Base-by-base conservation (phyloP, 2,888 invertebrate species). In the Andrena haemorrhoa region DNA sequence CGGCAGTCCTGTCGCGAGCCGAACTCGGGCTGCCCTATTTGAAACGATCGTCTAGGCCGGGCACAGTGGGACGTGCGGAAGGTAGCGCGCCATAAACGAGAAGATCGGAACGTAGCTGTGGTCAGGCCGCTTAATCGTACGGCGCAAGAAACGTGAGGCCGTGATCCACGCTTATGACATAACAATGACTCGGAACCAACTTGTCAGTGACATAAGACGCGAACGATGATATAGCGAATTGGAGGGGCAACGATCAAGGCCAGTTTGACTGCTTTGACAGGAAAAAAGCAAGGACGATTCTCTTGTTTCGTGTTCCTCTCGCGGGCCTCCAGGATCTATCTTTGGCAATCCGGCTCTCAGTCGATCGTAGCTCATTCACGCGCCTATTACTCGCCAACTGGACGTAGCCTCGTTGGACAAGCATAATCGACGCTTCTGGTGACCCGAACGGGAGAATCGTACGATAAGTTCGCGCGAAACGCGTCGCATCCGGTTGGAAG, bases 151-250 rank as follows among this genome's bases (percentile, higher is more conserved):
- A 84, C 84, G 77, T 82, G 87, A 80, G 56, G 23, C 75, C 70
- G 23, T 60, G 77, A 73, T 75, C 63, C 60, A 51, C 68, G 79
- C 10, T 71, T 49, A 64, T 78, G 88, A 83, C 85, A 80, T 86
- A 83, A 86, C 79, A 84, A 84, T 86, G 80, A 87, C 41, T 41
- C 41, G 41, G 41, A 69, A 56, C 77, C 76, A 49, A 65, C 69
- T 72, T 63, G 77, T 79, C 70, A 79, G 69, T 84, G 87, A 88
- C 84, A 83, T 81, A 74, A 80, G 86, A 47, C 6, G 58, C 58
- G 75, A 56, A 75, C 72, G 77, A 84, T 75, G 73, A 69, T 85
- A 79, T 69, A 72, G 85, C 64, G 79, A 23, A 33, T 29, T 33
- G 58, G 74, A 26, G 77, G 63, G 80, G 56, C 58, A 33, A 29